Evolutionary conservation across 2,888 invertebrate species (phyloP), one percentile per base, ranked within the genome.

Genomic region (Hoplodrina ambigua): DNA sequence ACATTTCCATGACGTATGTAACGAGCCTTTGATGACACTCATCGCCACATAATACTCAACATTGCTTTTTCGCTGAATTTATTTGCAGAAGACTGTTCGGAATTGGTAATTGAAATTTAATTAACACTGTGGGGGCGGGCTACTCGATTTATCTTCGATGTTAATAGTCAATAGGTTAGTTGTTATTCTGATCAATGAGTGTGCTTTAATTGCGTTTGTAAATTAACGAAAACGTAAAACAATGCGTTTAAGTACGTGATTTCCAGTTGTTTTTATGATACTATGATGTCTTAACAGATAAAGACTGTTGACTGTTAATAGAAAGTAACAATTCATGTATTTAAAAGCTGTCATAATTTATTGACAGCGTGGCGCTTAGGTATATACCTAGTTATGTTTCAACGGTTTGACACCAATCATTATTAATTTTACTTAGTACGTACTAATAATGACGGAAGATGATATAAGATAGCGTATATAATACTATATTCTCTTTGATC

Each of bases 1-100:
- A 78, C 69, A 71, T 82, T 82, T 77, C 78, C 69, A 77, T 83
- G 85, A 83, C 70, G 79, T 81, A 74, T 82, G 84, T 84, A 88
- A 87, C 80, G 86, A 86, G 81, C 69, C 68, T 81, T 85, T 87
- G 83, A 89, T 87, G 83, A 82, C 81, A 76, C 68, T 75, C 80
- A 68, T 68, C 77, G 65, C 69, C 69, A 75, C 78, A 72, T 69
- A 81, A 78, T 60, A 72, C 72, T 57, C 69, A 60, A 57, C 75
- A 65, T 69, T 72, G 67, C 72, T 76, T 80, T 63, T 80, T 77
- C 60, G 59, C 49, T 46, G 46, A 77, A 78, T 72, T 60, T 78
- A 81, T 78, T 76, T 53, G 30, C 59, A 61, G 59, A 33, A 66
- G 53, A 55, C 53, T 68, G 73, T 63, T 78, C 49, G 59, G 63